Evolutionary conservation across 2,888 invertebrate species (phyloP), one percentile per base, ranked within the genome.

Genomic region (Drosophila nr. fundita): DNA sequence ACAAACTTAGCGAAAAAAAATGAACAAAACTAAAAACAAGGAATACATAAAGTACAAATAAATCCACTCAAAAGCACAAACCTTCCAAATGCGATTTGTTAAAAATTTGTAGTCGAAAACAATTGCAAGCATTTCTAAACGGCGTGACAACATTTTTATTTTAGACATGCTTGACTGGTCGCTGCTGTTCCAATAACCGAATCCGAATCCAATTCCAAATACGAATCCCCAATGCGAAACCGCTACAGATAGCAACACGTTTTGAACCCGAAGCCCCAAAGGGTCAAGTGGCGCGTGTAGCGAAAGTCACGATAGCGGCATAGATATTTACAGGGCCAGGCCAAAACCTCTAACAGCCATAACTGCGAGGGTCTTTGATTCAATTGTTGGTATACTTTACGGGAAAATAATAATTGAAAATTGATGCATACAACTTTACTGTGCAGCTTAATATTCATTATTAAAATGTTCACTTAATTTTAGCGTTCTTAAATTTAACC

Each of bases 231-330:
- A 73, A 80, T 71, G 45, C 66, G 65, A 83, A 74, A 67, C 71
- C 65, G 76, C 73, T 62, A 59, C 65, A 68, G 80, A 78, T 68
- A 75, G 66, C 68, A 76, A 85, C 91, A 91, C 91, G 91, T 91
- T 91, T 91, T 91, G 91, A 91, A 90, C 91, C 83, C 76, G 68
- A 79, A 79, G 88, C 88, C 87, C 91, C 76, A 77, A 85, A 86
- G 91, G 91, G 91, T 91, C 91, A 91, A 77, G 83, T 77, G 91
- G 89, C 92, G 91, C 92, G 91, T 91, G 92, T 83, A 83, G 80
- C 83, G 77, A 85, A 90, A 89, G 86, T 78, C 86, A 86, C 60
- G 80, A 69, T 63, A 72, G 73, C 76, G 74, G 62, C 76, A 58
- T 55, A 58, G 55, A 66, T 65, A 78, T 78, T 67, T 73, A 74